Evolutionary conservation across 2,797 vertebrate species (phyloP), one percentile per base, ranked within the genome.

Genomic region (Pangasius krempfi): DNA sequence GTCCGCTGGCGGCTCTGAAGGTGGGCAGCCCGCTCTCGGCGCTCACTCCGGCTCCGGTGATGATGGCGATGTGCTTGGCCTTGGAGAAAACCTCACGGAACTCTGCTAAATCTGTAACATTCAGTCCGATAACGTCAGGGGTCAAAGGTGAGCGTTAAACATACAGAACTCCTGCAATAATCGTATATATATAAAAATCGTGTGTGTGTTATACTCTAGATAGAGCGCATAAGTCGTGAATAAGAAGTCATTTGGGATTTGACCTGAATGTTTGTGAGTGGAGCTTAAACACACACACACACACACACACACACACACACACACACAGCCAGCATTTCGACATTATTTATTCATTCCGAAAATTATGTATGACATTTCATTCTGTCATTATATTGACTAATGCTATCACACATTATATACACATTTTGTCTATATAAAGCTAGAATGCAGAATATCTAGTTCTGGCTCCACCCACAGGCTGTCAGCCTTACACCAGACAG

Each of bases 11-110:
- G 82, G 97, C 98, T 92, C 97, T 94, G 95, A 99, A 99, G 22
- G 98, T 98, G 0, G 98, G 98, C 0, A 99, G 95, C 0, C 98
- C 98, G 0, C 98, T 99, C 94, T 99, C 98, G 0, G 97, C 97
- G 2, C 97, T 98, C 44, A 99, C 96, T 0, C 98, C 98, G 0
- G 98, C 98, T 6, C 98, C 98, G 0, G 98, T 99, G 92, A 99
- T 96, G 90, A 99, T 93, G 22, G 96, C 97, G 30, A 99, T 97
- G 88, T 97, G 98, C 91, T 97, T 98, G 4, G 98, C 97, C 92
- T 97, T 97, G 76, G 97, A 96, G 93, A 99, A 98, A 76, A 90
- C 92, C 66, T 97, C 93, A 37, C 97, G 97, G 92, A 99, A 99
- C 82, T 97, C 96, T 2, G 96, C 95, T 95, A 99, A 94, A 91